Percentiles rank a stretch among this genome's conserved stretches.
Evolutionary conservation across 2,888 invertebrate genomes (phyloP).

Genomic region (Drosophila hawaiiensis): DNA sequence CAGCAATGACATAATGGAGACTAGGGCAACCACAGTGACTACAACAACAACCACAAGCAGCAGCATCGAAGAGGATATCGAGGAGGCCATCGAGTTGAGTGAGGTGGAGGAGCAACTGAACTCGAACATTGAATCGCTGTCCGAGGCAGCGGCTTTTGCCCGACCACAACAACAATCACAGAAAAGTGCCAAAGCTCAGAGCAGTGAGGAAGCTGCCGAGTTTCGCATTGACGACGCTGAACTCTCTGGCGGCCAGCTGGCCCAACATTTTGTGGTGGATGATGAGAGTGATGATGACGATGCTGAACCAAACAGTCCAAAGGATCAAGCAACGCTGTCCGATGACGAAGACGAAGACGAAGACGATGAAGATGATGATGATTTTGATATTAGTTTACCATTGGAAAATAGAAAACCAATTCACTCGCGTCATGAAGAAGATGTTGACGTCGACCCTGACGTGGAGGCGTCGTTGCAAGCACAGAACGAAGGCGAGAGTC

Average conservation of each 20-base stretch:
- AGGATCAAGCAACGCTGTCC: conserved; percentile 14
- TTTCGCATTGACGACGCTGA: conserved; percentile 84
- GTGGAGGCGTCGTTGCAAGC: conserved; percentile 10
- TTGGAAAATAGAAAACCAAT: conserved; percentile 55
- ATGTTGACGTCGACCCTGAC: neutral
- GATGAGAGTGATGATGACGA: conserved; percentile 70
- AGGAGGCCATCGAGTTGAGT: conserved; percentile 82
- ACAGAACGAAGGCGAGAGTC: conserved; percentile 57
- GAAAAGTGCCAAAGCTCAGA: conserved; percentile 63
- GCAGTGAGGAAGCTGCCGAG: conserved; percentile 58
- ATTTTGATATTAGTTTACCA: conserved; percentile 73
- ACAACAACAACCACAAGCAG: conserved; percentile 70
- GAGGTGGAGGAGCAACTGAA: conserved; percentile 78
- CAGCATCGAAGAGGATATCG: conserved; percentile 85
- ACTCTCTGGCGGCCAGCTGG: conserved; percentile 83
- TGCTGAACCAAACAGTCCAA: conserved; percentile 17
- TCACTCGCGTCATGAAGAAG: conserved; percentile 69
- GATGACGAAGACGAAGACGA: conserved; percentile 22
- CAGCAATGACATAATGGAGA: conserved; percentile 52
- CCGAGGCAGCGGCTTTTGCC: conserved; percentile 53
- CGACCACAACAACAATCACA: conserved; percentile 30
- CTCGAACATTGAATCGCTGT: conserved; percentile 53
- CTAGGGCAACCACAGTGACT: conserved; percentile 50
- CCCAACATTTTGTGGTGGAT: conserved; percentile 82
- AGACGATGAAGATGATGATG: conserved; percentile 58